phyloP scores from a whole-genome alignment of 1,140 invertebrate genomes.

The Polypedilum vanderplanki region DNA sequence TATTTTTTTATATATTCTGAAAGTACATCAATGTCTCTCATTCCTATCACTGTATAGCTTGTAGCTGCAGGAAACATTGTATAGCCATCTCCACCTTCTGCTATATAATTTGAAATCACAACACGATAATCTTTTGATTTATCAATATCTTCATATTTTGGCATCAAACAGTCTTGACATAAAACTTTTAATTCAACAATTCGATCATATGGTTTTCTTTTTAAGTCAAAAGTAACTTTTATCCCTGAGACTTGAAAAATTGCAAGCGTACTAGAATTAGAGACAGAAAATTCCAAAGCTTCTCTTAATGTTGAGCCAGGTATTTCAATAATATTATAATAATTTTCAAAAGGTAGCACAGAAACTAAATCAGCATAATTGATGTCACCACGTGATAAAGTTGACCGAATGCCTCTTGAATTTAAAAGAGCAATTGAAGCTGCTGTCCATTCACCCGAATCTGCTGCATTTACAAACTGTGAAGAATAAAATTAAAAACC shows the following conservation, averaged over 20 bases:
- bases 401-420: neutral
- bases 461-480: too few relatives aligned
- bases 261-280: neutral
- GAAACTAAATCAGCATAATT: slow-evolving; percentile 59
- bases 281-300: slow-evolving; percentile 41
- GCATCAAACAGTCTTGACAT: slow-evolving; percentile 49
- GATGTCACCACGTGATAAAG: slow-evolving; percentile 37
- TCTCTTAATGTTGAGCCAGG: slow-evolving; percentile 53
- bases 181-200: slow-evolving; percentile 51
- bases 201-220: slow-evolving; percentile 49
- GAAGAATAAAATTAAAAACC: too few relatives aligned
- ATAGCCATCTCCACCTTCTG: slow-evolving; percentile 59
- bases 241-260: slow-evolving; percentile 51
- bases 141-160: slow-evolving; percentile 51
- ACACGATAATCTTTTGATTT: slow-evolving; percentile 52
- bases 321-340: slow-evolving; percentile 57
- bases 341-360: slow-evolving; percentile 64
- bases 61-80: slow-evolving; percentile 37
- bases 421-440: neutral
- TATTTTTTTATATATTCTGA: too few relatives aligned
- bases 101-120: slow-evolving; percentile 54
- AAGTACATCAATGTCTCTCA: too few relatives aligned
- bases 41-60: too few relatives aligned
- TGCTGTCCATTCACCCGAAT: too few relatives aligned
- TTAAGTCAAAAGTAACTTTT: slow-evolving; percentile 47